A percentile compares a stretch with the other conserved stretches of the same genome.
phyloP scores from a whole-genome alignment of 2,888 invertebrate species.

The Trachelus iudaicus region DNA sequence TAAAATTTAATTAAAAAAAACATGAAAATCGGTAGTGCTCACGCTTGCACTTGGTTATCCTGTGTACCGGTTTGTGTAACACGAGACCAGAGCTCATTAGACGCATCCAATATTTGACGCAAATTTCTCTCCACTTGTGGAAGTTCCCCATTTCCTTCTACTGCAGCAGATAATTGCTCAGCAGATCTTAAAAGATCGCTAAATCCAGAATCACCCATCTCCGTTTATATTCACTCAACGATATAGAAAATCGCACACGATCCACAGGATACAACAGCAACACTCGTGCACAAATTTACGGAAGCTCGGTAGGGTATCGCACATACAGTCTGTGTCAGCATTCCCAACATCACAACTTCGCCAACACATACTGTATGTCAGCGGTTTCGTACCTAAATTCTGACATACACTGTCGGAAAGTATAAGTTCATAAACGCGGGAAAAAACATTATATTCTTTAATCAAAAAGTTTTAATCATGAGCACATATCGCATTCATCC shows the following conservation, averaged over 20 bases:
- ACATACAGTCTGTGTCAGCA: no score
- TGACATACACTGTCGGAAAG: no score
- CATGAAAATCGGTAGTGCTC: conserved; percentile 57
- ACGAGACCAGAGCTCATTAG: conserved; percentile 87
- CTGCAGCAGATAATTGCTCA: conserved; percentile 89
- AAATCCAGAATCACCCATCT: conserved; percentile 73
- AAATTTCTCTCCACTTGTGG: conserved; percentile 90
- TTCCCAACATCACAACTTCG: no score
- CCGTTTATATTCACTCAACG: background rate
- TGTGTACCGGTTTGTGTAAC: conserved; percentile 88
- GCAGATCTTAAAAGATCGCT: conserved; percentile 90
- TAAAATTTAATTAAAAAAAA: background rate
- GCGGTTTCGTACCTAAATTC: no score
- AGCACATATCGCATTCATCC: no score
- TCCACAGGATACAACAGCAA: no score
- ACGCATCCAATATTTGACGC: conserved; percentile 91
- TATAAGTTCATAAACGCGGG: no score
- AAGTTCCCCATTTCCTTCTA: conserved; percentile 85
- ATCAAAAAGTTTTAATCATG: no score
- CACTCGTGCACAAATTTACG: background rate
- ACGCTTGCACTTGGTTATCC: conserved; percentile 88
- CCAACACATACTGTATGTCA: no score
- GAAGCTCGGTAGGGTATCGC: no score
- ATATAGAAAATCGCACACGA: background rate
- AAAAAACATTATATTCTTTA: no score